Evolutionary conservation across 2,888 invertebrate species (phyloP).

Genomic region (Standfussiana lucernea): DNA sequence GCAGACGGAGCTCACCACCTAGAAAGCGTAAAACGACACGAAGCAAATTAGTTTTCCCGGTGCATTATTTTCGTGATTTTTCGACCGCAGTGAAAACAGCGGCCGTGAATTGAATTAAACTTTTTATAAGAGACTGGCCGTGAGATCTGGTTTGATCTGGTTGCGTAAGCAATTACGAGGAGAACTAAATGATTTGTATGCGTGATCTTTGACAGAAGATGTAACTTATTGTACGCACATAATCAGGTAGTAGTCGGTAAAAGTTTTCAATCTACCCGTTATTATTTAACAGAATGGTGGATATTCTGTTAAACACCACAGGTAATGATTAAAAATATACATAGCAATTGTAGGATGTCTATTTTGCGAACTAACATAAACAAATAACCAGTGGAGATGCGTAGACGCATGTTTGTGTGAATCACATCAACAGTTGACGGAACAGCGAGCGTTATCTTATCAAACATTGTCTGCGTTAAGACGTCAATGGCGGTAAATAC

Average conservation of each 20-base stretch:
- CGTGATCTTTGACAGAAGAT: constrained; percentile 59
- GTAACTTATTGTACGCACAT: constrained; percentile 39
- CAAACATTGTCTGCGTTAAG: constrained; percentile 39
- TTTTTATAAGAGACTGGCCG: constrained; percentile 76
- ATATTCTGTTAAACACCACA: not conserved
- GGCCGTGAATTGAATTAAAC: constrained; percentile 80
- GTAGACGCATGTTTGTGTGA: constrained; percentile 34
- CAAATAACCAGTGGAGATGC: constrained; percentile 44
- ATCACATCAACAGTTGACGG: constrained; percentile 14
- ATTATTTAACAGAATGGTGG: not conserved
- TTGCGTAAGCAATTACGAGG: constrained; percentile 76
- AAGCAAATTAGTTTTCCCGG: constrained; percentile 75
- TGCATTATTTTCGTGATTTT: constrained; percentile 83
- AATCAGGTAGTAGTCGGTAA: constrained; percentile 23
- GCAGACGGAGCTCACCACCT: constrained; percentile 65
- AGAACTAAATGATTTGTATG: constrained; percentile 58
- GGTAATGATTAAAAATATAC: not conserved
- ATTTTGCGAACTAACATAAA: constrained; percentile 37
- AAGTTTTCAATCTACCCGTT: constrained; percentile 22
- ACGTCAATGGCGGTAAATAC: constrained; percentile 58
- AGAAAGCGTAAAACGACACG: constrained; percentile 85
- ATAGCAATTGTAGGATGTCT: not conserved
- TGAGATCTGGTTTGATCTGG: constrained; percentile 73
- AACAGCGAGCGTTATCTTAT: constrained; percentile 37
- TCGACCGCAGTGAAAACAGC: constrained; percentile 81